Evolutionary conservation across 1,140 invertebrate genomes (phyloP).

Genomic region (Lordiphosa clarofinis): DNA sequence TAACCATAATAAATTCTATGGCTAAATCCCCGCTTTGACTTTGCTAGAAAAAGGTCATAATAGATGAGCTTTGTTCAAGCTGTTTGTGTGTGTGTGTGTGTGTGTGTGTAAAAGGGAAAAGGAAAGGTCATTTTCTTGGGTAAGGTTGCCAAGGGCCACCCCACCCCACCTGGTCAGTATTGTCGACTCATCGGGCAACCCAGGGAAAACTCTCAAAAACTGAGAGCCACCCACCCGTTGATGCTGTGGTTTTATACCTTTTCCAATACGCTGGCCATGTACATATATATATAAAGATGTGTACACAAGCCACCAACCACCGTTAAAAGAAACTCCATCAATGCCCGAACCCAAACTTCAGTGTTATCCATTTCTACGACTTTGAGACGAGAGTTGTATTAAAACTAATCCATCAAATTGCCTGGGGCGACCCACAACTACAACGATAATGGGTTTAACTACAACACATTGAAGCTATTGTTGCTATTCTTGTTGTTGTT

Average conservation of each 20-base stretch:
- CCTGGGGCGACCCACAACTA: conserved; percentile 57
- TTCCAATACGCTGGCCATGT: conserved; percentile 34
- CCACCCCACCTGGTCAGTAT: too few relatives aligned
- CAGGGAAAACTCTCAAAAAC: conserved; percentile 20
- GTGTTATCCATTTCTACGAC: conserved; percentile 56
- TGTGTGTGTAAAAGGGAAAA: conserved; percentile 42
- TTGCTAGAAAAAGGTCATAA: conserved; percentile 70
- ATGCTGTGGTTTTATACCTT: conserved; percentile 68
- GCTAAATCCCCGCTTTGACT: conserved; percentile 55
- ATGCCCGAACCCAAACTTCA: conserved; percentile 36
- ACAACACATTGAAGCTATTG: conserved; percentile 41
- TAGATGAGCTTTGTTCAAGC: conserved; percentile 64
- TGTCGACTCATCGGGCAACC: conserved; percentile 58
- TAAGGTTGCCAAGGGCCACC: conserved; percentile 75
- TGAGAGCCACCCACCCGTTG: conserved; percentile 27
- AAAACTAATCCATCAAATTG: conserved; percentile 75
- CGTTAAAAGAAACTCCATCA: conserved; percentile 25
- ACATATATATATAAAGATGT: conserved; percentile 16
- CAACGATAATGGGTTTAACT: conserved; percentile 57
- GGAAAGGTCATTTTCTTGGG: conserved; percentile 69
- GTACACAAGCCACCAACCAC: conserved; percentile 48
- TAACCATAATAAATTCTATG: conserved; percentile 75
- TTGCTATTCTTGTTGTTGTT: conserved; percentile 25
- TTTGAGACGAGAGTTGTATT: conserved; percentile 32
- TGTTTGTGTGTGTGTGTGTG: conserved; percentile 8